Percentiles rank a stretch among this genome's conserved stretches.
Evolutionary conservation across 2,113 vertebrate genomes (phyloP).

Genomic region (Opisthocomus hoazin): DNA sequence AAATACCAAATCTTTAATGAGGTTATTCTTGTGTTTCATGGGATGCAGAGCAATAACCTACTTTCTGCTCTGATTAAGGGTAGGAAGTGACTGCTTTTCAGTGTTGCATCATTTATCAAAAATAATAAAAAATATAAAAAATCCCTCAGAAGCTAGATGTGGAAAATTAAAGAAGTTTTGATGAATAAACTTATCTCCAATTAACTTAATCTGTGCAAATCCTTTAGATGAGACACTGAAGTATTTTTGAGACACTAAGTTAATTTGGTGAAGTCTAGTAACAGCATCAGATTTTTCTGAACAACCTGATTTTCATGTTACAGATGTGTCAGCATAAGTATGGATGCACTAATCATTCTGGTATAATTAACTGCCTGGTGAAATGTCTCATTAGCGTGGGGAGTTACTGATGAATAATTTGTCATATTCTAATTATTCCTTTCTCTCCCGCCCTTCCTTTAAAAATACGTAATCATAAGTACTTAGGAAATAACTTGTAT

Average conservation of each 20-base stretch:
- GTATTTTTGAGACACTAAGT: conserved; percentile 48
- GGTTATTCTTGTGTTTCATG: neutral
- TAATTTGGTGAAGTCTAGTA: conserved; percentile 50
- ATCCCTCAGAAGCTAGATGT: neutral
- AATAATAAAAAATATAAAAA: neutral
- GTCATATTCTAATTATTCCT: conserved; percentile 40
- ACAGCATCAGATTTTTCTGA: conserved; percentile 30
- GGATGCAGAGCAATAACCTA: conserved; percentile 47
- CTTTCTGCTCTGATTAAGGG: conserved; percentile 44
- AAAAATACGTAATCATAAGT: conserved; percentile 4
- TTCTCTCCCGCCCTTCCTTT: neutral
- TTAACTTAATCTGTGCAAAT: conserved; percentile 44
- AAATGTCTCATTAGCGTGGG: conserved; percentile 60
- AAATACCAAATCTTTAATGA: neutral
- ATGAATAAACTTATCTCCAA: conserved; percentile 52
- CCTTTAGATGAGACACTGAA: conserved; percentile 24
- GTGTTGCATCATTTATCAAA: conserved; percentile 24
- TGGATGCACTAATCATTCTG: neutral
- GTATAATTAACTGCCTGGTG: conserved; percentile 54
- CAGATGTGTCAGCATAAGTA: conserved; percentile 32
- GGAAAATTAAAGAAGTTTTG: conserved; percentile 48
- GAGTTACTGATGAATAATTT: conserved; percentile 31
- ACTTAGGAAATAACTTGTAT: conserved; percentile 14
- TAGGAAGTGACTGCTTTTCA: conserved; percentile 41
- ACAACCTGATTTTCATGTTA: conserved; percentile 46